Percentiles rank a stretch among this genome's conserved stretches.
Conservation (phyloP, 1,140 invertebrate genomes). For the Phocides pigmalion region DNA sequence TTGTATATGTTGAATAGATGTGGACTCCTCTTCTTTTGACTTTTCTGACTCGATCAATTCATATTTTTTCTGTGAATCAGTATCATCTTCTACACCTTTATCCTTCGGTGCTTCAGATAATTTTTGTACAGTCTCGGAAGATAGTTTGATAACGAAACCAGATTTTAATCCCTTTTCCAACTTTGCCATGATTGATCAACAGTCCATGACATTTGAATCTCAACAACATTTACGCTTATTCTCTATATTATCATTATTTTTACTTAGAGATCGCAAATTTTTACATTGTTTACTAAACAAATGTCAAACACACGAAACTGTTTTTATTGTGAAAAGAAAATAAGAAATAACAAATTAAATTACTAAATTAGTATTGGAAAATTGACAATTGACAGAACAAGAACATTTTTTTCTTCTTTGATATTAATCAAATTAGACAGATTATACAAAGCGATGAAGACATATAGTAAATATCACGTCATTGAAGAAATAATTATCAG, state of each 20-base stretch:
- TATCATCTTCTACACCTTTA: constrained; percentile 25
- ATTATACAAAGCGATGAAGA: too few relatives aligned
- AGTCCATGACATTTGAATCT: neutral
- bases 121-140: constrained; percentile 73
- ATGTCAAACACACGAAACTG: too few relatives aligned
- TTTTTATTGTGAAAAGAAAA: too few relatives aligned
- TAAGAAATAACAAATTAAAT: too few relatives aligned
- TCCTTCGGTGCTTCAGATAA: constrained; percentile 57
- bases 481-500: too few relatives aligned
- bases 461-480: too few relatives aligned
- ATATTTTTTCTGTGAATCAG: constrained; percentile 21
- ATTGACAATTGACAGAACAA: too few relatives aligned
- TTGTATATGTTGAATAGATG: constrained; percentile 9
- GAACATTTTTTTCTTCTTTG: too few relatives aligned
- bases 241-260: neutral
- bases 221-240: neutral
- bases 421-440: too few relatives aligned
- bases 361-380: too few relatives aligned
- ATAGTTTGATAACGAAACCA: constrained; percentile 79
- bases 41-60: neutral
- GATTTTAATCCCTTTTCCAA: constrained; percentile 58
- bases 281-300: too few relatives aligned
- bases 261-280: neutral
- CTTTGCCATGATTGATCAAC: constrained; percentile 45
- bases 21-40: constrained; percentile 8